Conservation (phyloP, 2,888 invertebrate species). For the Eristalis arbustorum region DNA sequence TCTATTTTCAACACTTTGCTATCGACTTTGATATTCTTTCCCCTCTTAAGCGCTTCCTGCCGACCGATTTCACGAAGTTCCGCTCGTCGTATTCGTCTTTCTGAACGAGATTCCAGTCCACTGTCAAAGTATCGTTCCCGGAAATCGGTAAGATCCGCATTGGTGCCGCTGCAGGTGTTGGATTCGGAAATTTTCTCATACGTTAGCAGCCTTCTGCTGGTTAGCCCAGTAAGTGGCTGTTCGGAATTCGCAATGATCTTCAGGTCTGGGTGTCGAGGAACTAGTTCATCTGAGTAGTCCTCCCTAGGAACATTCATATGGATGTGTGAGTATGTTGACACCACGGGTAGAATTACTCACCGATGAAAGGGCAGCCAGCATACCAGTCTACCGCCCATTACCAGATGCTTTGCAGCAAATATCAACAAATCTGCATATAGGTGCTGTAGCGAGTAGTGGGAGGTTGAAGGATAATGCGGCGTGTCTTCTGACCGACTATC, state of each 20-base stretch:
- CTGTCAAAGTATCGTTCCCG: constrained; percentile 85
- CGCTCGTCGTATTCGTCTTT: constrained; percentile 81
- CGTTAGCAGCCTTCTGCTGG: constrained; percentile 91
- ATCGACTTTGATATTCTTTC: constrained; percentile 74
- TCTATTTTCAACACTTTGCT: constrained; percentile 34
- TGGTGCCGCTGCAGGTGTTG: constrained; percentile 72
- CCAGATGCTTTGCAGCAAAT: constrained; percentile 90
- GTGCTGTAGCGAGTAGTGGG: constrained; percentile 90
- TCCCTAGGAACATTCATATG: constrained; percentile 81
- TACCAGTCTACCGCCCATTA: constrained; percentile 89
- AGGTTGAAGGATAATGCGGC: constrained; percentile 91
- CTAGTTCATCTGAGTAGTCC: constrained; percentile 85
- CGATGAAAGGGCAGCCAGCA: constrained; percentile 97
- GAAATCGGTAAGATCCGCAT: constrained; percentile 79
- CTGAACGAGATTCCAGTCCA: constrained; percentile 85
- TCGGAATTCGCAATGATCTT: constrained; percentile 91
- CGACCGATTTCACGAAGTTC: constrained; percentile 79
- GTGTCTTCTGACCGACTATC: constrained; percentile 84
- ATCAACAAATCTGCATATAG: constrained; percentile 91
- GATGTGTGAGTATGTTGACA: not conserved
- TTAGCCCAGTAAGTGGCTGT: constrained; percentile 90
- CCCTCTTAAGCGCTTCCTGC: constrained; percentile 77
- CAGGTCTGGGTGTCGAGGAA: constrained; percentile 92
- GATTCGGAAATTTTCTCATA: constrained; percentile 88
- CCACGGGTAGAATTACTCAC: constrained; percentile 78